Conservation (phyloP, 2,888 invertebrate genomes). For the Heteromurus nitidus region DNA sequence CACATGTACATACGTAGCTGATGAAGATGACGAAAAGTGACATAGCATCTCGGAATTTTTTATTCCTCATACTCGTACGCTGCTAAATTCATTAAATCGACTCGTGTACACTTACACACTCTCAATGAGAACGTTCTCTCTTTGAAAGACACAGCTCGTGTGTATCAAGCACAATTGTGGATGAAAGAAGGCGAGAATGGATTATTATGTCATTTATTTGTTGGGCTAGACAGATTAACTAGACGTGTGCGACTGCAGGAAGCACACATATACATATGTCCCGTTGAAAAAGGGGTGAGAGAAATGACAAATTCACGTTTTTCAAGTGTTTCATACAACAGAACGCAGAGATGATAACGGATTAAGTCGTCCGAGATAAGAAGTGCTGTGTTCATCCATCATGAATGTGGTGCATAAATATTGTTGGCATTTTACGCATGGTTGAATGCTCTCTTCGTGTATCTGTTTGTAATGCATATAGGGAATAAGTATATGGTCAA, state of each 20-base stretch:
- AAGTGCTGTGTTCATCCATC: too few species aligned
- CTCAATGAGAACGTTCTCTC: background rate
- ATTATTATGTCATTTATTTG: background rate
- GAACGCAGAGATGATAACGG: too few species aligned
- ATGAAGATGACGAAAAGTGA: conserved; percentile 54
- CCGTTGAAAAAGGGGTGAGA: background rate
- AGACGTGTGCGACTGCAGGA: background rate
- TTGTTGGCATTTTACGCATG: too few species aligned
- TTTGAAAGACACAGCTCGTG: background rate
- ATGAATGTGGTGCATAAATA: too few species aligned
- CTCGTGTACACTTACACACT: background rate
- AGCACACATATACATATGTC: background rate
- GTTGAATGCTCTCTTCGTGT: too few species aligned
- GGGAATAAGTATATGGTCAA: too few species aligned
- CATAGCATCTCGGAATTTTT: conserved; percentile 33
- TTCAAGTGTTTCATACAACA: too few species aligned
- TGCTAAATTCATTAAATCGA: background rate
- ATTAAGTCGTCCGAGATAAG: background rate
- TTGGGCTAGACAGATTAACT: background rate
- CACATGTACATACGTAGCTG: conserved; percentile 20
- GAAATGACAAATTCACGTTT: background rate
- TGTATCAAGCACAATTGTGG: background rate
- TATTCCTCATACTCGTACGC: background rate
- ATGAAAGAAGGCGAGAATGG: background rate
- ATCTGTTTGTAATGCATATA: too few species aligned